A percentile compares a stretch with the other conserved stretches of the same genome.
These are phyloP conservation scores for Merluccius polli DNA, from an alignment of 2,797 vertebrate species.

Conservation along the genomic window DNA sequence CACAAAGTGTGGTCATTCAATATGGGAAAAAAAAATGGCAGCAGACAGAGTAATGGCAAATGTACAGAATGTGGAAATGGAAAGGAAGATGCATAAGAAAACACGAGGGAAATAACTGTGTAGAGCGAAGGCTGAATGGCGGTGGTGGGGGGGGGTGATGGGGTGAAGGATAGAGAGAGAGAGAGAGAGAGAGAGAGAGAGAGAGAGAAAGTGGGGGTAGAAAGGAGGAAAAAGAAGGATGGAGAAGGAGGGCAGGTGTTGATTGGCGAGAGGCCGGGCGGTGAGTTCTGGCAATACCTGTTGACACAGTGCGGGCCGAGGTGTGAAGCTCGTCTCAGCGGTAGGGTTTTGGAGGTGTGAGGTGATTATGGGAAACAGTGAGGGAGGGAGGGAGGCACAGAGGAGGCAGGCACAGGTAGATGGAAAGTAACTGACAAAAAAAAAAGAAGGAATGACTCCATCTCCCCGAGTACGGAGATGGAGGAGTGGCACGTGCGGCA, in stretches of 20 bases:
- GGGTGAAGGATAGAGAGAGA: slow-evolving; percentile 1
- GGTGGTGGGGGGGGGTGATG: background rate
- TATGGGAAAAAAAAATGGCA: slow-evolving; percentile 20
- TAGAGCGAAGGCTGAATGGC: background rate
- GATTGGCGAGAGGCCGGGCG: slow-evolving; percentile 68
- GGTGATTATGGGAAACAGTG: slow-evolving; percentile 70
- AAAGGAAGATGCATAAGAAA: background rate
- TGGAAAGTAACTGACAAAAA: slow-evolving; percentile 7
- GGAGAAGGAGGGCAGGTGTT: slow-evolving; percentile 61
- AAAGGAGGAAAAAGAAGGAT: slow-evolving; percentile 21
- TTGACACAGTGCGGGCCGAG: slow-evolving; percentile 65
- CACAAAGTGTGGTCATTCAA: slow-evolving; percentile 15
- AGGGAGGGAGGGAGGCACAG: slow-evolving; percentile 55
- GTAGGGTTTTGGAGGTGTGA: slow-evolving; percentile 71
- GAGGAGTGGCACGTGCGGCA: slow-evolving; percentile 43
- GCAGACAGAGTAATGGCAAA: slow-evolving; percentile 16
- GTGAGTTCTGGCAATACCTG: slow-evolving; percentile 70
- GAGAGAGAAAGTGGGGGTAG: slow-evolving; percentile 27
- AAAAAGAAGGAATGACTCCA: slow-evolving; percentile 4
- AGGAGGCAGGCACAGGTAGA: slow-evolving; percentile 23
- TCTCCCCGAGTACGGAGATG: background rate
- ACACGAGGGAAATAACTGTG: background rate
- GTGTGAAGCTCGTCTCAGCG: slow-evolving; percentile 69
- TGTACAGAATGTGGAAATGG: background rate
- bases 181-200: slow-evolving; percentile 24